Base-by-base conservation (phyloP, 2,797 vertebrate genomes). In the Odontamblyopus lacepedii region DNA sequence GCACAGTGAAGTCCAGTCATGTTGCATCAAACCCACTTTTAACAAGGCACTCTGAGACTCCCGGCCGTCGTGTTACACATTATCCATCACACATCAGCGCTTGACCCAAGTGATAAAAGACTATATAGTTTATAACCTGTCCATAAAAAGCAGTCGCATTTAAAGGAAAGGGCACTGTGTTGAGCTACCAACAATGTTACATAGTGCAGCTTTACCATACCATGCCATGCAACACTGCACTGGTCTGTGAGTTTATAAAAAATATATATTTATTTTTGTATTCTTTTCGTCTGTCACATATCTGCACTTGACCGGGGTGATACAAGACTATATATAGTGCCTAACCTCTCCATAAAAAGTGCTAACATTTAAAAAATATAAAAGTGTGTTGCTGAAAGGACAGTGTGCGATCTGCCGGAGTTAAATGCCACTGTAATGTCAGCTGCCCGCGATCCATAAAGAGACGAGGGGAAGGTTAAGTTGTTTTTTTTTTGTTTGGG, bases 361-460 rank as follows among this genome's bases (percentile, higher is more conserved):
- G 73, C 69, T 78, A 84, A 72, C 82, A 85, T 87, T 88, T 86
- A 67, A 81, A 86, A 74, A 87, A 79, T 15, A 71, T 71, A 63
- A 64, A 69, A 64, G 83, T 74, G 85, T 89, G 50, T 92, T 91
- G 88, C 79, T 84, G 63, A 78, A 88, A 93, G 90, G 94, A 92
- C 90, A 89, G 85, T 83, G 68, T 50, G 73, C 61, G 69, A 61
- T 79, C 76, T 63, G 67, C 78, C 29, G 41, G 50, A 83, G 76
- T 84, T 91, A 94, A 95, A 95, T 94, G 93, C 94, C 92, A 94
- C 81, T 32, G 48, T 92, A 94, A 94, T 94, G 93, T 94, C 93
- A 94, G 79, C 89, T 80, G 87, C 78, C 82, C 89, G 81, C 84
- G 75, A 88, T 84, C 78, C 70, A 75, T 92, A 63, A 63, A 85